Evolutionary conservation across 2,888 invertebrate genomes (phyloP), one percentile per base, ranked within the genome.

Genomic region (Cheiracanthium punctorium): DNA sequence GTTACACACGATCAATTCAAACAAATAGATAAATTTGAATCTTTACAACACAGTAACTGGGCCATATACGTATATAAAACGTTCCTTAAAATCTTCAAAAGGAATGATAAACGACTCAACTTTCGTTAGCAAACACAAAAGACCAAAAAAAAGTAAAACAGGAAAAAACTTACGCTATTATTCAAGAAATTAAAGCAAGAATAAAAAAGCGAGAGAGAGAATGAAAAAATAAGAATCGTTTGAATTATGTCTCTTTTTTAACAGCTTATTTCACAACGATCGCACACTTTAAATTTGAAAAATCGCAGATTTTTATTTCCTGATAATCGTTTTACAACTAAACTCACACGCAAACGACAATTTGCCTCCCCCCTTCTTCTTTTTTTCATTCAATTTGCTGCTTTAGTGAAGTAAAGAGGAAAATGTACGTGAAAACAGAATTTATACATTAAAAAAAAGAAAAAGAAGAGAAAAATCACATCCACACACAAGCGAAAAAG

Each of bases 341-440:
- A 20, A 20, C 58, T 58, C 58, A 5, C 24, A 24, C 24, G 24
- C 58, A 24, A 20, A 58, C 1, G 24, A 2, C 24, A 58, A 2
- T 4, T 24, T 58, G n/a, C 12, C 24, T 58, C 58, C 24, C 58
- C 24, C 58, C 58, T 58, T 58, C 58, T 58, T 24, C 24, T 24
- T 24, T 58, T 58, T 58, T 58, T 24, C 58, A 58, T 58, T 24
- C 58, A 58, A 58, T 58, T 58, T 58, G 58, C 58, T 58, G 58
- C 24, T 20, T 24, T 24, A 24, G 24, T 58, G 58, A 24, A 24
- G 24, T 58, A 58, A 58, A 58, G 58, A 58, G 24, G 24, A 24
- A 58, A 58, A 58, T 58, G 58, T 58, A 58, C 58, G 58, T 58
- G 58, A 58, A 58, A 58, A 58, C 58, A 58, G 58, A 58, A 58